Evolutionary conservation across 1,140 invertebrate genomes (phyloP), one percentile per base, ranked within the genome.

Genomic region (Lepidurus apus): DNA sequence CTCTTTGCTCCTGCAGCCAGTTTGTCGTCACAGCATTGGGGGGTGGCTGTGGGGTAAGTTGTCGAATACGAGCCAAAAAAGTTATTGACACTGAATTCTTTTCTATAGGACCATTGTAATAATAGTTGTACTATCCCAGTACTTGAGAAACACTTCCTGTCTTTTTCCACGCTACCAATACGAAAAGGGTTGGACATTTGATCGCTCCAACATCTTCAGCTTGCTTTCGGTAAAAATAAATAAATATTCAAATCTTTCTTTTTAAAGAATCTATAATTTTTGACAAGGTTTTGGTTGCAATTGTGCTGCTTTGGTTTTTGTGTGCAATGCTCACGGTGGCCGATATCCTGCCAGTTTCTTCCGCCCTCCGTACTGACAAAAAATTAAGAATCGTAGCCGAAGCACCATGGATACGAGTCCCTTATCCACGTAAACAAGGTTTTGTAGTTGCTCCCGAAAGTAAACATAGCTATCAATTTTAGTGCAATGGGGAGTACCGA

Each of bases 401-500:
- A 81, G 90, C 93, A 1, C 89, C 91, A 0, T 95, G 93, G 93
- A 93, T 96, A 83, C 87, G 93, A 43, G 83, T 96, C 43, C 94
- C 94, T 11, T 95, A 95, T 87, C 94, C 94, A 81, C 90, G 91
- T 91, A 84, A 84, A 81, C 81, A 80, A 76, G 80, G 79, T 10
- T 80, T 42, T 74, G 73, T 74, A 34, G 0, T 34, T 34, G 42
- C 43, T 77, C 53, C 9, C 11, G 45, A 44, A 47, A 44, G 43
- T 2, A 34, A 34, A 73, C 11, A 34, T 77, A 17, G 24, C 53
- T 21, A 0, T 44, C 4, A 24, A 74, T 53, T 44, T 21, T 82
- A 91, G 91, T 92, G 78, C 94, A 96, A 84, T 97, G 95, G 93
- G 95, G 95, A 3, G 77, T 87, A 11, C 94, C 95, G 0, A 95